Base-by-base conservation (phyloP, 2,888 invertebrate species). In the Iselma pallidipennis region DNA sequence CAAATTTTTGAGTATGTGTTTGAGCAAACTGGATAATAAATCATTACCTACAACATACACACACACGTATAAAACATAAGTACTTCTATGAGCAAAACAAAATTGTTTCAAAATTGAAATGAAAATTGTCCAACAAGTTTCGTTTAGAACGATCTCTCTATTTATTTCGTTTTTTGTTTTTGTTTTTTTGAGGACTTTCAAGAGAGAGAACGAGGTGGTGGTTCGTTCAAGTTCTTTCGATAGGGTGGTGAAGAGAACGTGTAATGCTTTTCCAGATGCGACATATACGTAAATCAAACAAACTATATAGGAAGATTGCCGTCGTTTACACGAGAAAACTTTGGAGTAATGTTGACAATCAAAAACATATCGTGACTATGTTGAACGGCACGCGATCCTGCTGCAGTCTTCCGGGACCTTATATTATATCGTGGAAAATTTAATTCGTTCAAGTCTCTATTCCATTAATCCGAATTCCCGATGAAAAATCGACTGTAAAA, bases 261-360 rank as follows among this genome's bases (percentile, higher is more conserved):
- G n/a, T n/a, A n/a, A n/a, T n/a, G n/a, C n/a, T n/a, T n/a, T n/a
- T n/a, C n/a, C n/a, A n/a, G n/a, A n/a, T n/a, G n/a, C n/a, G n/a
- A n/a, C 42, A 26, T 50, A 37, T 31, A 49, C 26, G 14, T 42
- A 57, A 57, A 57, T 57, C 57, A 57, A 23, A 50, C 45, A 37
- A 25, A 12, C 49, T 21, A 50, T 42, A 19, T 7, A 14, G 16
- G 25, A 31, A 54, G 59, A 52, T 58, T 53, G 31, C 25, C 37
- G 52, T 54, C 59, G 37, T 59, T 59, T 59, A 54, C 59, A 54
- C 49, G 45, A 42, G 59, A 59, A 49, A 54, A 59, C 55, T 55
- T 45, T 19, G 57, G 57, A 57, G 57, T 61, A 56, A 61, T 57
- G 61, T 54, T 61, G 61, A 57, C 61, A 61, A 61, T 61, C 61